Evolutionary conservation across 1,140 invertebrate genomes (phyloP).

Genomic region (Temnothorax longispinosus): DNA sequence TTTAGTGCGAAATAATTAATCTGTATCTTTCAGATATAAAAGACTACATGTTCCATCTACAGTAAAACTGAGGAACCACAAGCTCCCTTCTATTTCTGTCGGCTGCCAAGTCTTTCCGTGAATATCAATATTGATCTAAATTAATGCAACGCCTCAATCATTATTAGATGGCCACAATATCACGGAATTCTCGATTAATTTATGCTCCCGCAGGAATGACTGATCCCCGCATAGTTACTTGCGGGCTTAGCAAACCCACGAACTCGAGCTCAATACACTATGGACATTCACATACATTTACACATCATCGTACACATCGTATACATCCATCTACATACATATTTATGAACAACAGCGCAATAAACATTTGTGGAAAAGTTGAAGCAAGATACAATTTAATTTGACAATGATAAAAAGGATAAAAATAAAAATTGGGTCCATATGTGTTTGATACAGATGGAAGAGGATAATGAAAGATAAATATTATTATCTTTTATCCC

Average conservation of each 20-base stretch:
- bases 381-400: background rate
- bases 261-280: background rate
- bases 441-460: no score
- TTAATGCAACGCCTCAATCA: background rate
- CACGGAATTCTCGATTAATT: background rate
- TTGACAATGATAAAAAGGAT: background rate
- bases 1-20: background rate
- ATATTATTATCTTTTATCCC: no score
- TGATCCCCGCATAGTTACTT: background rate
- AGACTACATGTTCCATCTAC: constrained; percentile 18
- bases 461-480: no score
- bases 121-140: constrained; percentile 12
- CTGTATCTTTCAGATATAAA: background rate
- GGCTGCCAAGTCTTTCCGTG: background rate
- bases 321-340: background rate
- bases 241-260: background rate
- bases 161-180: background rate
- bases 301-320: background rate
- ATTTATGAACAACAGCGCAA: background rate
- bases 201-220: background rate
- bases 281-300: background rate
- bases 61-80: constrained; percentile 3
- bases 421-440: no score
- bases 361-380: background rate
- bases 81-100: background rate